phyloP scores from a whole-genome alignment of 2,888 invertebrate genomes.

The Podabrus alpinus region DNA sequence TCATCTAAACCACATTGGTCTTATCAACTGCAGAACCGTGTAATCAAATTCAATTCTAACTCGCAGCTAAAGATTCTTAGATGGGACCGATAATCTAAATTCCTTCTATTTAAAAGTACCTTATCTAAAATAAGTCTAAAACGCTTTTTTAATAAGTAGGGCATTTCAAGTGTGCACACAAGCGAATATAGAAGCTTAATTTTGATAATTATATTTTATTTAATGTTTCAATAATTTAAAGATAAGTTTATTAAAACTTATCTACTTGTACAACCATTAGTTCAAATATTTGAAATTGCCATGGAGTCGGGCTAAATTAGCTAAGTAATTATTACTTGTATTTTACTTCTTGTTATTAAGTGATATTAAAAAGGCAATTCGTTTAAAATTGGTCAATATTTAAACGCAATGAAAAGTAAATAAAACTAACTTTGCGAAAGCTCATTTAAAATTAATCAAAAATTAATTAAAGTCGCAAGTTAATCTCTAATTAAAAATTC shows the following conservation, averaged over 20 bases:
- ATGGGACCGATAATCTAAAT: slow-evolving; percentile 42
- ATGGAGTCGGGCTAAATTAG: neutral
- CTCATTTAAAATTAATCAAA: slow-evolving; percentile 15
- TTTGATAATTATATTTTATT: neutral
- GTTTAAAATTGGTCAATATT: slow-evolving; percentile 7
- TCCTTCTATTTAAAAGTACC: slow-evolving; percentile 30
- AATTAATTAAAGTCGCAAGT: slow-evolving; percentile 23
- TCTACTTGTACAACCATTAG: neutral
- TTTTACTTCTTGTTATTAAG: neutral
- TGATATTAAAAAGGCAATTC: neutral
- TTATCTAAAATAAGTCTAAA: neutral
- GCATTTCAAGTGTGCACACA: neutral
- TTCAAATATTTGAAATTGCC: neutral
- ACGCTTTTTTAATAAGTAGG: neutral
- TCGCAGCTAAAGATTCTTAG: slow-evolving; percentile 37
- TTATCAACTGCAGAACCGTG: slow-evolving; percentile 42
- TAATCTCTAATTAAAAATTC: slow-evolving; percentile 32
- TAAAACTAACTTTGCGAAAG: slow-evolving; percentile 5
- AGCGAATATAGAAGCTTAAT: neutral
- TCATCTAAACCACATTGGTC: slow-evolving; percentile 44
- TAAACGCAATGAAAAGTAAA: slow-evolving; percentile 4
- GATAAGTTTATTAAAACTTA: neutral
- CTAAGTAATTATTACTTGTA: neutral
- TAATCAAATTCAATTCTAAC: slow-evolving; percentile 45
- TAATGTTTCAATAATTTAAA: neutral